A percentile compares a stretch with the other conserved stretches of the same genome.
phyloP scores from a whole-genome alignment of 2,113 vertebrate genomes.

The Pseudolaguvia tuberculata region DNA sequence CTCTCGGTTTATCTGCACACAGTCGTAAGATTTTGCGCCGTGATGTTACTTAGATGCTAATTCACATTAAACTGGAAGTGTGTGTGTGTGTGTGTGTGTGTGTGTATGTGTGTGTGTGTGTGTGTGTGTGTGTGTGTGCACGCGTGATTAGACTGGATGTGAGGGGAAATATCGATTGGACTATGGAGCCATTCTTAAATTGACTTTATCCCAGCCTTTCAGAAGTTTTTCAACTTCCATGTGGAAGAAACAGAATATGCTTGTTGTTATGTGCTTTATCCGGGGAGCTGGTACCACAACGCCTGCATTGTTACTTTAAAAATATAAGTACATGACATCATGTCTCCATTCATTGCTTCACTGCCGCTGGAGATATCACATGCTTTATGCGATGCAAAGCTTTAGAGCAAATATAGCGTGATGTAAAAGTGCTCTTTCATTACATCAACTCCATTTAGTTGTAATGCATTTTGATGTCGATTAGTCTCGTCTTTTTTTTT shows the following conservation, averaged over 20 bases:
- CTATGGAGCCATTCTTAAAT: slow-evolving; percentile 29
- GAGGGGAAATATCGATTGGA: slow-evolving; percentile 20
- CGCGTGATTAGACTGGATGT: slow-evolving; percentile 22
- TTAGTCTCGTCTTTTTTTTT: not conserved
- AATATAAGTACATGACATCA: slow-evolving; percentile 18
- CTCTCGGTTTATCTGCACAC: not conserved
- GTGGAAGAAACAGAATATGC: slow-evolving; percentile 13
- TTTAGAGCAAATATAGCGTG: not conserved
- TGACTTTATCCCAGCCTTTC: slow-evolving; percentile 31
- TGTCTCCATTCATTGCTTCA: not conserved
- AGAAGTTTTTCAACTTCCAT: slow-evolving; percentile 18
- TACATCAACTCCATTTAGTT: not conserved
- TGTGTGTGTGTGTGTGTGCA: slow-evolving; percentile 5
- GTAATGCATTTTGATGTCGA: not conserved
- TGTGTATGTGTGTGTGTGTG: too few relatives aligned
- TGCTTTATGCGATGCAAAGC: not conserved
- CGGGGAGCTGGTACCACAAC: not conserved
- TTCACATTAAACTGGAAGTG: slow-evolving; percentile 31
- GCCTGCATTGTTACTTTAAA: slow-evolving; percentile 8
- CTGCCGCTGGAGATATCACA: not conserved
- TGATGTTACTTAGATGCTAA: slow-evolving; percentile 19
- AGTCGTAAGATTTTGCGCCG: not conserved
- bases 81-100: slow-evolving; percentile 9
- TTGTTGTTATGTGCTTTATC: slow-evolving; percentile 2
- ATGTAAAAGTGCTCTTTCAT: not conserved